phyloP scores from a whole-genome alignment of 1,140 invertebrate species.

The Cydia fagiglandana region DNA sequence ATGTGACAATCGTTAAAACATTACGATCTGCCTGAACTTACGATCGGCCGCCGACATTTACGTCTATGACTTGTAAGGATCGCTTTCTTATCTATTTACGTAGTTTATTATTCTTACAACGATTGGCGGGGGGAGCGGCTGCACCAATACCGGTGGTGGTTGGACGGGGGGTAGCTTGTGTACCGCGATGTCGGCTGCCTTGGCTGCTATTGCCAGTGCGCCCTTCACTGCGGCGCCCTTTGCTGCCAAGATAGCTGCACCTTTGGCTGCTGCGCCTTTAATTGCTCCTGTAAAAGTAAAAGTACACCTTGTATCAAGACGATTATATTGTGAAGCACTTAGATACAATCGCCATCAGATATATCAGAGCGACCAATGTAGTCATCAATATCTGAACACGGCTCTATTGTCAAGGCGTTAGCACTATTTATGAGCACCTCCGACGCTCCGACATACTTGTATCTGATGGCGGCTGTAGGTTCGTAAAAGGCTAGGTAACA shows the following conservation, averaged over 20 bases:
- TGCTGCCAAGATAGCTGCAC: conserved; percentile 32
- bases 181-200: conserved; percentile 21
- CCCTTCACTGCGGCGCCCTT: conserved; percentile 35
- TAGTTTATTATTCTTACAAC: not conserved
- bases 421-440: too few relatives aligned
- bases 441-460: too few relatives aligned
- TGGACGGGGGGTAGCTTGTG: not conserved
- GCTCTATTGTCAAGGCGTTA: too few relatives aligned
- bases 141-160: not conserved
- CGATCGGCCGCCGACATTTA: too few relatives aligned
- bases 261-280: conserved; percentile 35
- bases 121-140: not conserved
- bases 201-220: conserved; percentile 27
- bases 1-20: too few relatives aligned
- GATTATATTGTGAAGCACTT: not conserved
- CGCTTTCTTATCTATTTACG: not conserved
- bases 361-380: too few relatives aligned
- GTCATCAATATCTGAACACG: too few relatives aligned
- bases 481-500: not conserved
- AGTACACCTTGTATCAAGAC: not conserved
- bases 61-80: too few relatives aligned
- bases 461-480: too few relatives aligned
- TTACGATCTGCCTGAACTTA: too few relatives aligned
- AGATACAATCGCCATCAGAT: too few relatives aligned
- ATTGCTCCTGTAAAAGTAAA: conserved; percentile 12